Percentiles rank a stretch among this genome's conserved stretches.
These are phyloP conservation scores for Rhagium mordax DNA, from an alignment of 2,888 invertebrate species.

Conservation along the genomic window DNA sequence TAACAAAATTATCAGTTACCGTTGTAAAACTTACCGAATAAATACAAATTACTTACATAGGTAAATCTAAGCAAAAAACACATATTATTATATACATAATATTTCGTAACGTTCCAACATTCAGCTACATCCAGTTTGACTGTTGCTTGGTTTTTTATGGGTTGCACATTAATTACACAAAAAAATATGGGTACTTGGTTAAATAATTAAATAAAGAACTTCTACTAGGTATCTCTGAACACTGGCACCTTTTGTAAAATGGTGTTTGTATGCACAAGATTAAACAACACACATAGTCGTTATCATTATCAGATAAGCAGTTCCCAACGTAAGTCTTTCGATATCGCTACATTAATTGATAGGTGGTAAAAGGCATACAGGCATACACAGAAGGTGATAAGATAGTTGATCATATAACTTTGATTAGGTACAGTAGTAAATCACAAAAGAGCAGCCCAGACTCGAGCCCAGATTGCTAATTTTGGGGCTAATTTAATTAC, in stretches of 20 bases:
- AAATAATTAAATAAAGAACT: background rate
- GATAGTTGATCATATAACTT: background rate
- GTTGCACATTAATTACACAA: background rate
- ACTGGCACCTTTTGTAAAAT: background rate
- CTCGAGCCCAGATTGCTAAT: too few relatives aligned
- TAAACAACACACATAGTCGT: background rate
- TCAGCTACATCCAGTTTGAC: too few relatives aligned
- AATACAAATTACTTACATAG: too few relatives aligned
- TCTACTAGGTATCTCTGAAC: slow-evolving; percentile 1
- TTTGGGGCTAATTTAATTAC: too few relatives aligned
- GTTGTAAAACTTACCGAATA: too few relatives aligned
- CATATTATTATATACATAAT: too few relatives aligned
- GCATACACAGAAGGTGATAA: background rate
- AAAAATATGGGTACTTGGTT: too few relatives aligned
- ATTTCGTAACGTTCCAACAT: too few relatives aligned
- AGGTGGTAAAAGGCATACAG: too few relatives aligned
- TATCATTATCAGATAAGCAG: slow-evolving; percentile 13
- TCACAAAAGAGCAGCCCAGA: too few relatives aligned
- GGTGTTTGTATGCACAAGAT: background rate
- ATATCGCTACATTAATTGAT: background rate
- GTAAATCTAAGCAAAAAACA: too few relatives aligned
- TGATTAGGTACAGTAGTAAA: background rate
- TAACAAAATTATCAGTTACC: too few relatives aligned
- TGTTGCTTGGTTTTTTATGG: background rate
- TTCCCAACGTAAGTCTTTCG: background rate